Evolutionary conservation across 2,797 vertebrate genomes (phyloP).

Genomic region (Cyprinella venusta): DNA sequence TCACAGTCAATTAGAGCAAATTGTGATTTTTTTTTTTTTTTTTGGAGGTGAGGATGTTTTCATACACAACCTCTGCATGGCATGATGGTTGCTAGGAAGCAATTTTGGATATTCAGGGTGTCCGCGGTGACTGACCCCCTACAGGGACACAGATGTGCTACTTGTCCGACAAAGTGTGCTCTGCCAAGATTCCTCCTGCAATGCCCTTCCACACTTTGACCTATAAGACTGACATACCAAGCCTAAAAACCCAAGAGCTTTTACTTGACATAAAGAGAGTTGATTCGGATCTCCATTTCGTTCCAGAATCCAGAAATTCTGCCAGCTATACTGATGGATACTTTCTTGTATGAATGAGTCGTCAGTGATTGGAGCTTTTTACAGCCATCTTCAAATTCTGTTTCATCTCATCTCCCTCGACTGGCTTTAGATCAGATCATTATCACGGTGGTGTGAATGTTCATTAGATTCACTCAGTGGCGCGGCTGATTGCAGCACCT

Average conservation of each 20-base stretch:
- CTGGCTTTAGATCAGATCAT: conserved; percentile 65
- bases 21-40: conserved; percentile 19
- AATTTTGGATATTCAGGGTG: conserved; percentile 67
- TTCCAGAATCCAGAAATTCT: conserved; percentile 14
- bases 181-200: conserved; percentile 48
- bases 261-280: not conserved
- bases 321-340: conserved; percentile 1
- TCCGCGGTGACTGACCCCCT: conserved; percentile 65
- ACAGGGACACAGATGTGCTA: conserved; percentile 70
- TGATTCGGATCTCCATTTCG: not conserved
- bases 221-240: not conserved
- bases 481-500: conserved; percentile 66
- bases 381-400: conserved; percentile 59
- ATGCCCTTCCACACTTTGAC: conserved; percentile 5
- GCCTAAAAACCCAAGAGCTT: not conserved
- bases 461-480: conserved; percentile 56
- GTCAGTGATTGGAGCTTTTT: conserved; percentile 56
- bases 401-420: conserved; percentile 62
- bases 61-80: conserved; percentile 54
- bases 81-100: conserved; percentile 54
- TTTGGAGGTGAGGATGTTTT: conserved; percentile 44
- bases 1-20: conserved; percentile 49
- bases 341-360: conserved; percentile 31
- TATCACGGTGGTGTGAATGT: conserved; percentile 66
- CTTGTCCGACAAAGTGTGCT: conserved; percentile 62